These are phyloP conservation scores for Perodicticus potto DNA, from an alignment of 2,797 vertebrate species.

Conservation along the genomic window DNA sequence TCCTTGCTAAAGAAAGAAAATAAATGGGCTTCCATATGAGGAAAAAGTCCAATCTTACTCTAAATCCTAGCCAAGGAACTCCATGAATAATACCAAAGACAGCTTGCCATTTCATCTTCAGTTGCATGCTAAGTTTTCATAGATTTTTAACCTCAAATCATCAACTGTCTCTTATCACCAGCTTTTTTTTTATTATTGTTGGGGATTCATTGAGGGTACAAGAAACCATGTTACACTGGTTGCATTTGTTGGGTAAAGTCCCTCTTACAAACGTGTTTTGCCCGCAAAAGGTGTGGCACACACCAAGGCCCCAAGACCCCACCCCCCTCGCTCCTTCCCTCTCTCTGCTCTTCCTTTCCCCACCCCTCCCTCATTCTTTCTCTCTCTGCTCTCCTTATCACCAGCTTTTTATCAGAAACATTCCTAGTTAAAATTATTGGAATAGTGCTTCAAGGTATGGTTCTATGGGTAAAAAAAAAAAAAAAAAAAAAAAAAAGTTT, in stretches of 20 bases:
- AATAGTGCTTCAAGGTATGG: constrained; percentile 19
- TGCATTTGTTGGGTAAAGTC: too few relatives aligned
- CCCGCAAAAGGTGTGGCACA: too few relatives aligned
- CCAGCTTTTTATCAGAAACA: constrained; percentile 42
- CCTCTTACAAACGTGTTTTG: too few relatives aligned
- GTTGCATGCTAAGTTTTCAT: constrained; percentile 63
- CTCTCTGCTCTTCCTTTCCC: too few relatives aligned
- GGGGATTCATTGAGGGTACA: too few relatives aligned
- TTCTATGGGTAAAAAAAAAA: not conserved
- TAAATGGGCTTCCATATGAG: constrained; percentile 31
- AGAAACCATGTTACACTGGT: too few relatives aligned
- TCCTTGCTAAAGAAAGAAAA: constrained; percentile 59
- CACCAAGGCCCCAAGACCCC: too few relatives aligned
- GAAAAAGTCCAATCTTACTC: constrained; percentile 55
- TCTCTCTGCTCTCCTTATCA: too few relatives aligned
- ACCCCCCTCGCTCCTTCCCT: too few relatives aligned
- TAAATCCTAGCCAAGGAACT: constrained; percentile 55
- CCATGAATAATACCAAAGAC: constrained; percentile 44
- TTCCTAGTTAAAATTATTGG: not conserved
- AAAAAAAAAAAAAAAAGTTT: not conserved
- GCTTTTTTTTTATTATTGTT: too few relatives aligned
- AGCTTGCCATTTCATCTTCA: constrained; percentile 78
- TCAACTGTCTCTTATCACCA: constrained; percentile 42
- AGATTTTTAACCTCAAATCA: constrained; percentile 75
- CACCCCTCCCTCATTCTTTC: too few relatives aligned